A percentile compares a stretch with the other conserved stretches of the same genome.
Evolutionary conservation across 2,113 vertebrate genomes (phyloP).

Genomic region (Arvicanthis niloticus): DNA sequence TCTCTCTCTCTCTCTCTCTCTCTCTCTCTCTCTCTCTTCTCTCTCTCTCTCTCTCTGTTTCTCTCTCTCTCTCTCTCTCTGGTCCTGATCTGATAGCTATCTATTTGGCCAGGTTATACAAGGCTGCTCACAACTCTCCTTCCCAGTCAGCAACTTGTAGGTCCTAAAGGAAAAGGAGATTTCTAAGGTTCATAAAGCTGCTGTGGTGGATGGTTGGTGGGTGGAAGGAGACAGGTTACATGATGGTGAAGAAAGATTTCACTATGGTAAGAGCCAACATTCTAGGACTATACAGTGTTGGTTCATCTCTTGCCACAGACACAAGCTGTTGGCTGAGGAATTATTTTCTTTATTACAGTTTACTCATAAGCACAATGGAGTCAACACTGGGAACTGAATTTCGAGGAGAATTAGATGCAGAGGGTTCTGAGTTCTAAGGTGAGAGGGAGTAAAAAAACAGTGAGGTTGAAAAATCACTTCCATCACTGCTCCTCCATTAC

Average conservation of each 20-base stretch:
- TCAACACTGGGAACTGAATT: neutral
- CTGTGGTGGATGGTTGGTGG: neutral
- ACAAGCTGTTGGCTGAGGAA: neutral
- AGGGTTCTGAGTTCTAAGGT: neutral
- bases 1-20: no score
- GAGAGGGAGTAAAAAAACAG: neutral
- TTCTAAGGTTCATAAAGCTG: neutral
- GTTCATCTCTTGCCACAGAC: neutral
- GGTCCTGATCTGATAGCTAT: neutral
- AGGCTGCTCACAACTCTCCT: neutral
- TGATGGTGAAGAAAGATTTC: neutral
- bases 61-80: neutral
- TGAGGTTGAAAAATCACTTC: neutral
- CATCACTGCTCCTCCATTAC: no score
- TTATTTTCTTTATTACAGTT: neutral
- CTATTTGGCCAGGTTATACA: neutral
- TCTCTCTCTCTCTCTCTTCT: no score
- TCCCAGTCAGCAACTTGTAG: neutral
- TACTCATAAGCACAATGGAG: neutral
- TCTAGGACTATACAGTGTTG: neutral
- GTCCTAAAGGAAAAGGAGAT: neutral
- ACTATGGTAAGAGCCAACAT: neutral
- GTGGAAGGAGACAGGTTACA: no score
- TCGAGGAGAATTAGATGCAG: neutral
- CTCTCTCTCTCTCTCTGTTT: neutral